Base-by-base conservation (phyloP, 2,113 vertebrate species). In the Lagopus muta region DNA sequence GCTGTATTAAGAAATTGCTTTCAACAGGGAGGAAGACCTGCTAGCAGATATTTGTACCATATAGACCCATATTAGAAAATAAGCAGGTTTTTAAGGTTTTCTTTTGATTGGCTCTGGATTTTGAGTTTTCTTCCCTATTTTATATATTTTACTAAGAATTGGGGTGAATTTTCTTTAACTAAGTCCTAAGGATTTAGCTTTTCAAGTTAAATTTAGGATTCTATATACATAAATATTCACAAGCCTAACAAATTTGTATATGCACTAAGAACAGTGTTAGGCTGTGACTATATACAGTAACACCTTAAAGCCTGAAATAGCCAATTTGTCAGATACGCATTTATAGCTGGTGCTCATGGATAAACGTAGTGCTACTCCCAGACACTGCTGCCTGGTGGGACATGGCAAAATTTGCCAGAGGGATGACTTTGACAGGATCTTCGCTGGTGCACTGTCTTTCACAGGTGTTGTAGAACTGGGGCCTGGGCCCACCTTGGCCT, bases 311-410 rank as follows among this genome's bases (percentile, higher is more conserved):
- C 96, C 92, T 92, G 60, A 79, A 95, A 78, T 10, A 50, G 15
- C 10, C 19, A 57, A 19, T 93, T 79, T 61, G 69, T n/a, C 64
- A 79, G 78, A 36, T 22, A 32, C 5, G 65, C 88, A 36, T 98
- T 82, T 97, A 99, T 96, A 99, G 97, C 97, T 99, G 98, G 97
- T 99, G 98, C 98, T 99, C 99, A 18, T 98, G 98, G 72, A 99
- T 82, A 92, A 99, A 98, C 4, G 98, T 84, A 30, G 97, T 34
- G 81, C 95, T 96, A 32, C 90, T 88, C 25, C 95, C 97, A 10
- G 97, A 93, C 25, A 95, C 91, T 0, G 97, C 93, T 2, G 96
- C 94, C 95, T 98, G 97, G 87, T 98, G 98, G 87, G 96, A 86
- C 0, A 98, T 95, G 16, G 98, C 97, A 81, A 99, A 99, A 94